Percentiles rank a stretch among this genome's conserved stretches.
phyloP scores from a whole-genome alignment of 2,797 vertebrate species.

The Peromyscus aztecus region DNA sequence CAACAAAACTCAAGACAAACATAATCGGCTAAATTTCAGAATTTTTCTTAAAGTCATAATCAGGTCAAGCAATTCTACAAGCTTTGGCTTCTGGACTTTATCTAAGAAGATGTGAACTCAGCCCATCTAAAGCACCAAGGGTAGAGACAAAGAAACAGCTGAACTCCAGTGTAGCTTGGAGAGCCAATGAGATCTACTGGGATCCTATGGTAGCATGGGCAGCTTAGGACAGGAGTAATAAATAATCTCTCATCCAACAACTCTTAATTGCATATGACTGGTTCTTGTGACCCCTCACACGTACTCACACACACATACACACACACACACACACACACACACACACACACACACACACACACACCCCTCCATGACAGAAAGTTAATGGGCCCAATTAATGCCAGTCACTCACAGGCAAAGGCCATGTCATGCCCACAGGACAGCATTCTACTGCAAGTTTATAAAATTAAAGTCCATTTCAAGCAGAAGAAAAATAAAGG shows the following conservation, averaged over 20 bases:
- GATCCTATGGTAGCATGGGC: background rate
- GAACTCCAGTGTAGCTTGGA: background rate
- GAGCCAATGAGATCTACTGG: background rate
- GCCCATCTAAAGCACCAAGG: background rate
- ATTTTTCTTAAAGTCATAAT: background rate
- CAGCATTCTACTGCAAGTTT: background rate
- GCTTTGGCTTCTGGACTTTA: background rate
- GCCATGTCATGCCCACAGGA: background rate
- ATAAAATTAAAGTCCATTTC: conserved; percentile 42
- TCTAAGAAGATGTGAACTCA: background rate
- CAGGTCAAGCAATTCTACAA: background rate
- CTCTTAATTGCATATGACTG: background rate
- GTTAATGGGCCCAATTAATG: background rate
- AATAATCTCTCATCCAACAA: background rate
- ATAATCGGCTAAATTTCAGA: background rate
- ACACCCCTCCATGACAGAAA: background rate
- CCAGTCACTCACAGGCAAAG: background rate
- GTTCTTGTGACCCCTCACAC: background rate
- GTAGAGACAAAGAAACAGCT: background rate
- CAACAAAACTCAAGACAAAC: background rate
- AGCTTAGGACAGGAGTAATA: background rate
- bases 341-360: too few relatives aligned
- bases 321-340: too few relatives aligned
- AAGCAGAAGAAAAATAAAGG: background rate
- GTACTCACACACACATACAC: too few relatives aligned